Base-by-base conservation (phyloP, 2,113 vertebrate genomes). In the Chloroceryle aenea region DNA sequence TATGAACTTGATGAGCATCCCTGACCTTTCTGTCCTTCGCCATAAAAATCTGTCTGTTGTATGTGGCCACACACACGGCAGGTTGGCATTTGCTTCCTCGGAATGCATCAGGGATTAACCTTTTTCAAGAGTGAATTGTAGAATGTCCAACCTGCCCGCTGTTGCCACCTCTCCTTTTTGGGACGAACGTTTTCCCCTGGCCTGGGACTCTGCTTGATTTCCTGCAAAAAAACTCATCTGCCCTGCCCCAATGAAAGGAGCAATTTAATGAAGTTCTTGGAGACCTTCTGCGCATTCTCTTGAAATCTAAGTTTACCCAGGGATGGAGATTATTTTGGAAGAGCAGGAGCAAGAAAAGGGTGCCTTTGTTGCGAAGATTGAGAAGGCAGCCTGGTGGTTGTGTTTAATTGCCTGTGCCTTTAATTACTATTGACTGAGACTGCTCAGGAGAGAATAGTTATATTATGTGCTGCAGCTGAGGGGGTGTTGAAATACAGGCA, bases 401-500 rank as follows among this genome's bases (percentile, higher is more conserved):
- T 59, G 26, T 77, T 96, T 78, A 78, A 79, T 45, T 93, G 90
- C 67, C 48, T 15, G 11, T 2, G 2, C 76, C 50, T 75, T 91
- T 93, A 95, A 85, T 96, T 96, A 63, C 61, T 79, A 47, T 48
- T 94, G 93, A 89, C 93, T 86, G 71, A 72, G 89, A 68, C 81
- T 75, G 56, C 34, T 66, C 45, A 61, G 84, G 95, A 91, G 67
- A 91, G 85, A 85, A 53, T 40, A 62, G 80, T 66, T 95, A 11
- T 85, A 69, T 95, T 96, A 38, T 82, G 30, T 93, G 47, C 90
- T 76, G 91, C 73, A 75, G 79, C 42, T 42, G 67, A 50, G n/a
- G 75, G n/a, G 73, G 63, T 93, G 89, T 76, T 97, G 97, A 97
- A 97, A 96, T 91, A 88, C 77, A 79, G 82, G 50, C 75, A 87